phyloP scores from a whole-genome alignment of 2,113 vertebrate species.

The Bostrychus sinensis region DNA sequence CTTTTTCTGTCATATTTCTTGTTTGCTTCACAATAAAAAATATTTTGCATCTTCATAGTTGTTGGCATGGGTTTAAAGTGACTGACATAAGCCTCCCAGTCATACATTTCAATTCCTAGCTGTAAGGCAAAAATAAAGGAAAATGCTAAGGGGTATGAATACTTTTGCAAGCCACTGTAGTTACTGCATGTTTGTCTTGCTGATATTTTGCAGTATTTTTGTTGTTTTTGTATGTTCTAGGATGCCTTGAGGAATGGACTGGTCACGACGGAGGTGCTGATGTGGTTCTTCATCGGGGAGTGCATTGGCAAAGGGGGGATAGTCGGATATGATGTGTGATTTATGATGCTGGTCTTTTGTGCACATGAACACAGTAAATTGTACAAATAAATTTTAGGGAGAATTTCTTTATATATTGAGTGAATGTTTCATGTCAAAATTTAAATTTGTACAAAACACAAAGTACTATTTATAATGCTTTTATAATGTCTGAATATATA shows the following conservation, averaged over 20 bases:
- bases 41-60: no score
- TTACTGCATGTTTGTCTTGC: no score
- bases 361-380: slow-evolving; percentile 8
- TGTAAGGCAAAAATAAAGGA: no score
- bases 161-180: no score
- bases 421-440: neutral
- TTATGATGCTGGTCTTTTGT: neutral
- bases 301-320: slow-evolving; percentile 47
- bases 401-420: neutral
- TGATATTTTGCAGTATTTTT: no score
- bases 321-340: slow-evolving; percentile 46
- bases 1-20: no score
- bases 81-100: no score
- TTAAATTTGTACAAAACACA: neutral
- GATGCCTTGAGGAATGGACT: slow-evolving; percentile 48
- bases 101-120: no score
- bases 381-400: slow-evolving; percentile 15
- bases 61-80: no score
- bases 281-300: slow-evolving; percentile 56
- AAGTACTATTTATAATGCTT: neutral
- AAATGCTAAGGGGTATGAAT: no score
- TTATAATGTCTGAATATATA: neutral
- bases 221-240: slow-evolving; percentile 7
- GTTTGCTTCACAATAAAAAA: no score
- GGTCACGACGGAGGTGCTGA: slow-evolving; percentile 43